Conservation (phyloP, 1,140 invertebrate genomes). For the Capitella teleta region DNA sequence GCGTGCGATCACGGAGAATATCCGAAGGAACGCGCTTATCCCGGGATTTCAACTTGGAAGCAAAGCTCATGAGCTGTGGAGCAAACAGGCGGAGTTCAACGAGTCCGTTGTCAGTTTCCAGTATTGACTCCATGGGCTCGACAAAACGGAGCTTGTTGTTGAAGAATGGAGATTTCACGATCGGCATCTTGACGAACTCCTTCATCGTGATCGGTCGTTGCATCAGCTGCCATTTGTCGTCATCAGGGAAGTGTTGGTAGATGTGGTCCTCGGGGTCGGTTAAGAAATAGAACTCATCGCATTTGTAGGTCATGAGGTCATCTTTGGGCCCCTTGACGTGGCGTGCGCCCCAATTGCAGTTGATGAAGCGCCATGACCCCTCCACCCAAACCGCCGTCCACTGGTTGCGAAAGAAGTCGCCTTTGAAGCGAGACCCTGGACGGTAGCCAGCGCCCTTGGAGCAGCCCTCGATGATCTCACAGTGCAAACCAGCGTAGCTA, state of each 20-base stretch:
- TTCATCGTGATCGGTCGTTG: slow-evolving; percentile 43
- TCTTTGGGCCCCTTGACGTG: slow-evolving; percentile 23
- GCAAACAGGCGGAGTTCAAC: slow-evolving; percentile 28
- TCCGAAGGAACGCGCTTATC: slow-evolving; percentile 18
- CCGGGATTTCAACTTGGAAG: slow-evolving; percentile 12
- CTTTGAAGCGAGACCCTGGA: slow-evolving; percentile 87
- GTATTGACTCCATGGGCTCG: slow-evolving; percentile 14
- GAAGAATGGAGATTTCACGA: slow-evolving; percentile 39
- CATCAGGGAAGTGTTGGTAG: slow-evolving; percentile 47
- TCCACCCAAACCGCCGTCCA: slow-evolving; percentile 42
- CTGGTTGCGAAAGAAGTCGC: slow-evolving; percentile 38
- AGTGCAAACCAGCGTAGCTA: slow-evolving; percentile 94
- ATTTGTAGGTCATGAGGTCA: slow-evolving; percentile 24
- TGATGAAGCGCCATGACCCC: slow-evolving; percentile 40
- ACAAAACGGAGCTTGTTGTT: slow-evolving; percentile 11
- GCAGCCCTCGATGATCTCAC: slow-evolving; percentile 98
- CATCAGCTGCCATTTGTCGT: slow-evolving; percentile 34
- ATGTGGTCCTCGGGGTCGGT: slow-evolving; percentile 48
- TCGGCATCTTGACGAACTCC: slow-evolving; percentile 45
- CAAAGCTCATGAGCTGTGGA: slow-evolving; percentile 17
- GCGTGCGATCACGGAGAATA: slow-evolving; percentile 24
- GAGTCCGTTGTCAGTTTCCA: slow-evolving; percentile 26
- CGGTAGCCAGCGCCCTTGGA: slow-evolving; percentile 97
- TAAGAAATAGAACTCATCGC: slow-evolving; percentile 45
- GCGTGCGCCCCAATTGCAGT: slow-evolving; percentile 47